A percentile compares a stretch with the other conserved stretches of the same genome.
These are phyloP conservation scores for Sipha maydis DNA, from an alignment of 2,888 invertebrate species.

Conservation along the genomic window DNA sequence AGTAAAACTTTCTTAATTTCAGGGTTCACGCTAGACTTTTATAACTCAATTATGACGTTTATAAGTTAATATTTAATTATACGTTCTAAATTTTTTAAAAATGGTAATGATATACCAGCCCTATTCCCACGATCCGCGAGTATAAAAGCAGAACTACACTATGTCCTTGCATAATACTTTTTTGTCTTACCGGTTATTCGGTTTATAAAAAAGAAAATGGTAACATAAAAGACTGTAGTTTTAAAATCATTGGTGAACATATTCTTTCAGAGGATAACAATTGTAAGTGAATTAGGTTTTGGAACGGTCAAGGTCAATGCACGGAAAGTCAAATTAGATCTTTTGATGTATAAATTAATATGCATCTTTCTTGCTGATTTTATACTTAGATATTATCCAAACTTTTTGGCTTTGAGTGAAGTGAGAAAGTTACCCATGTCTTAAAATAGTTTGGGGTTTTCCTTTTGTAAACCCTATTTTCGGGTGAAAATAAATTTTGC, in stretches of 20 bases:
- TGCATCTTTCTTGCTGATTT: background rate
- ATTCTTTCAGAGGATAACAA: background rate
- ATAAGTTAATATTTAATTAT: background rate
- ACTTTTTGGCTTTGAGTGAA: background rate
- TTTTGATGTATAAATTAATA: background rate
- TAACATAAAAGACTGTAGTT: background rate
- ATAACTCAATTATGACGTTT: background rate
- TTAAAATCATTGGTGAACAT: background rate
- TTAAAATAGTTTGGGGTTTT: background rate
- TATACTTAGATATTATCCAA: constrained; percentile 11
- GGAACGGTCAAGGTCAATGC: background rate
- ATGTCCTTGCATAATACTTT: background rate
- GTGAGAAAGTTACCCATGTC: background rate
- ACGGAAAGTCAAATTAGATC: background rate
- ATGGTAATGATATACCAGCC: background rate
- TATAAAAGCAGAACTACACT: background rate
- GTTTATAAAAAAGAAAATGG: background rate
- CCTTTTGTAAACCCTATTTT: background rate
- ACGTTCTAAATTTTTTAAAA: background rate
- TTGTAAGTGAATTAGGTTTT: background rate
- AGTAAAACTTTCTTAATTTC: background rate
- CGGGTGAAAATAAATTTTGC: background rate
- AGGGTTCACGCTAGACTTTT: background rate
- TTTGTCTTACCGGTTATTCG: background rate
- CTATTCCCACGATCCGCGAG: background rate